phyloP scores from a whole-genome alignment of 2,888 invertebrate species.

The Caenorhabditis macrosperma region DNA sequence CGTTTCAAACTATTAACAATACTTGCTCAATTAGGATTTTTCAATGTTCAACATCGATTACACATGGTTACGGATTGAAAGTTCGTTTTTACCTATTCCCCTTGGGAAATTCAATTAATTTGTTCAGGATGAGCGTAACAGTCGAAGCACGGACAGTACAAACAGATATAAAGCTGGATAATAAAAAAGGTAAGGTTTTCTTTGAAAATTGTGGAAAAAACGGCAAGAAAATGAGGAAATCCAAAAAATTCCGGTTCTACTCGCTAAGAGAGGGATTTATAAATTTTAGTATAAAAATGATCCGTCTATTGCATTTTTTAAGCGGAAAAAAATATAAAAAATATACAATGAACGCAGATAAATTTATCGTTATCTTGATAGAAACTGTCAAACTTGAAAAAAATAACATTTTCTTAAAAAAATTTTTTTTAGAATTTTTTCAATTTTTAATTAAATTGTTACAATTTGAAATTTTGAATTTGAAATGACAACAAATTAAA shows the following conservation, averaged over 20 bases:
- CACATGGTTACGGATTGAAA: constrained; percentile 37
- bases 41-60: constrained; percentile 36
- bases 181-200: neutral
- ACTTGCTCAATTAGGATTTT: constrained; percentile 31
- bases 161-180: neutral
- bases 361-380: too few relatives aligned
- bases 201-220: too few relatives aligned
- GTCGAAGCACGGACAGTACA: neutral
- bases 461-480: too few relatives aligned
- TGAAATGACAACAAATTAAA: too few relatives aligned
- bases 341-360: too few relatives aligned
- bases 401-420: too few relatives aligned
- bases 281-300: too few relatives aligned
- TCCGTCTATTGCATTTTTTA: too few relatives aligned
- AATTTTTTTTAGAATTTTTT: too few relatives aligned
- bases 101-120: neutral
- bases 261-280: neutral
- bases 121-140: constrained; percentile 19
- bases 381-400: too few relatives aligned
- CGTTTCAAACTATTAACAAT: neutral
- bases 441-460: too few relatives aligned
- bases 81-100: constrained; percentile 30
- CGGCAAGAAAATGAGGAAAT: neutral
- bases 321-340: too few relatives aligned
- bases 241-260: neutral